Evolutionary conservation across 2,113 vertebrate genomes (phyloP).

Genomic region (Coptodon bakossiorum): DNA sequence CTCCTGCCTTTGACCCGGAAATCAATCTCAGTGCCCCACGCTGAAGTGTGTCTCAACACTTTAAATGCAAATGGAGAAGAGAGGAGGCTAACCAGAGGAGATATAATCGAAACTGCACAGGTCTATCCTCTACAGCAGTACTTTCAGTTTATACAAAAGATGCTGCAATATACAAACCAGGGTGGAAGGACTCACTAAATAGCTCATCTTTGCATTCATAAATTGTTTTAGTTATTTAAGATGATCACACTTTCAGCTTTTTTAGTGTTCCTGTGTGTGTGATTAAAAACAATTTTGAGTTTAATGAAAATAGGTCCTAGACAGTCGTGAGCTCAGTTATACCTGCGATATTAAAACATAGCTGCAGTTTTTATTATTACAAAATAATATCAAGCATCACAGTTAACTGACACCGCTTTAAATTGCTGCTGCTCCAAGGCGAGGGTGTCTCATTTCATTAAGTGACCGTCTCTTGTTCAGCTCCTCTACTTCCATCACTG

Average conservation of each 20-base stretch:
- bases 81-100: background rate
- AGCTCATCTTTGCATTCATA: background rate
- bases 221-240: background rate
- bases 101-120: background rate
- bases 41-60: background rate
- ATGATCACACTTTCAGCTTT: background rate
- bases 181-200: background rate
- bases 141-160: background rate
- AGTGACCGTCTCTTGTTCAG: background rate
- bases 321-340: background rate
- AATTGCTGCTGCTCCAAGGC: background rate
- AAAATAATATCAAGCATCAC: background rate
- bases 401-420: background rate
- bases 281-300: background rate
- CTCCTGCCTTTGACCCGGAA: background rate
- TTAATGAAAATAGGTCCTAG: background rate
- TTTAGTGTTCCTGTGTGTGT: background rate
- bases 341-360: background rate
- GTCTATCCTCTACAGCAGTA: background rate
- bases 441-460: background rate
- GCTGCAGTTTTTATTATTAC: background rate
- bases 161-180: background rate
- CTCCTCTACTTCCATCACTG: background rate
- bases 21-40: background rate
- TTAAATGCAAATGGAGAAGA: background rate